These are phyloP conservation scores for Pseudorhombus dupliciocellatus DNA, from an alignment of 2,113 vertebrate species.

Conservation along the genomic window DNA sequence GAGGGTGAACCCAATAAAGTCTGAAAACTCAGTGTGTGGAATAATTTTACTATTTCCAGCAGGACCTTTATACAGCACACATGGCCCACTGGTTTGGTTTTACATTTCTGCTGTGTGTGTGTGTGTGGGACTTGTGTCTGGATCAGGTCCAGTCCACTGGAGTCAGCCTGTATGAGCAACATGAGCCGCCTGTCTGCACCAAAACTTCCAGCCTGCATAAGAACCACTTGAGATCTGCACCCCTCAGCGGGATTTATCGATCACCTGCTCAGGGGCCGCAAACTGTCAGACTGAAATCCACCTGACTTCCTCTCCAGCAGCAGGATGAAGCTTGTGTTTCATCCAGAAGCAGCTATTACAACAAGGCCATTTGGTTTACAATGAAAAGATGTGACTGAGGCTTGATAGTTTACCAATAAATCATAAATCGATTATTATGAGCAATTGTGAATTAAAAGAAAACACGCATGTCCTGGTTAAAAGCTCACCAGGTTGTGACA, in stretches of 20 bases:
- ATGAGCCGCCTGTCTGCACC: slow-evolving; percentile 39
- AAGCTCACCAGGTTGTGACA: no score
- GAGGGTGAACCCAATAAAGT: background rate
- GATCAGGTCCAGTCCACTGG: slow-evolving; percentile 41
- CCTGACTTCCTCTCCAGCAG: background rate
- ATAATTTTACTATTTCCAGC: slow-evolving; percentile 14
- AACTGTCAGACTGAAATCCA: slow-evolving; percentile 33
- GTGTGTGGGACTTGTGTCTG: slow-evolving; percentile 16
- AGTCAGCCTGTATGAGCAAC: slow-evolving; percentile 37
- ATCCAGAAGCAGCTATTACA: background rate
- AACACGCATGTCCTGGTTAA: no score
- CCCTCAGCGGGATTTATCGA: slow-evolving; percentile 34
- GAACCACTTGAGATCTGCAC: slow-evolving; percentile 11
- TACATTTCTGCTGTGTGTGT: background rate
- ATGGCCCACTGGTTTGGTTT: slow-evolving; percentile 8
- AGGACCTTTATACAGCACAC: slow-evolving; percentile 12
- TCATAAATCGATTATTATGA: no score
- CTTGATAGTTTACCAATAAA: no score
- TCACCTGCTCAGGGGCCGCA: slow-evolving; percentile 22
- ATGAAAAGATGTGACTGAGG: no score
- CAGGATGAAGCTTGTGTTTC: background rate
- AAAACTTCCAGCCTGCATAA: slow-evolving; percentile 37
- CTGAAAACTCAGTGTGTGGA: slow-evolving; percentile 28
- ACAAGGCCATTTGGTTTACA: background rate
- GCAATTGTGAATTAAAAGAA: no score